Conservation (phyloP, 2,888 invertebrate genomes). For the Sylvicola cinctus region DNA sequence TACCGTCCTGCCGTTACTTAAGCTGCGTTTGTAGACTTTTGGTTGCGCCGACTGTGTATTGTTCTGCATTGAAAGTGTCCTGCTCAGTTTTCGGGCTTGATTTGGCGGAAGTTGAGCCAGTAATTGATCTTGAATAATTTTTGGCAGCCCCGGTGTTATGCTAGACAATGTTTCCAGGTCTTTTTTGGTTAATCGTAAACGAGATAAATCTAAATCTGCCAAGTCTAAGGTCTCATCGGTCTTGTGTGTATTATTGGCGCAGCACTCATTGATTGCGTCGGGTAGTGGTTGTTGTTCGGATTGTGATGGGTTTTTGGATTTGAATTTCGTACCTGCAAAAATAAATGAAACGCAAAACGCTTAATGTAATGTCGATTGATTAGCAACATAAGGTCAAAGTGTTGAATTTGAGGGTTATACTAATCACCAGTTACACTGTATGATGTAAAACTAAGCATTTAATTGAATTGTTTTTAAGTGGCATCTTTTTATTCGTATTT, state of each 20-base stretch:
- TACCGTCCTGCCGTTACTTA: constrained; percentile 23
- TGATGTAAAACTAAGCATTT: too few species aligned
- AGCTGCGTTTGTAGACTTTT: constrained; percentile 22
- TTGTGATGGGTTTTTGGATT: constrained; percentile 2
- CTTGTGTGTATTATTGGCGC: not conserved
- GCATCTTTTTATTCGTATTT: too few species aligned
- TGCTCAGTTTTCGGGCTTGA: constrained; percentile 35
- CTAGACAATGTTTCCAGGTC: constrained; percentile 47
- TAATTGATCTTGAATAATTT: constrained; percentile 48
- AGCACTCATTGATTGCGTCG: constrained; percentile 1
- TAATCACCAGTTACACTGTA: too few species aligned
- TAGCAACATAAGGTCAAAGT: too few species aligned
- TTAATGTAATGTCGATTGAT: too few species aligned
- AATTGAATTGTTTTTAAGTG: too few species aligned
- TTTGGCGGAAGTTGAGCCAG: constrained; percentile 47
- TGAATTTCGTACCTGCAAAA: constrained; percentile 7
- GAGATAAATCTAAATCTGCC: constrained; percentile 43
- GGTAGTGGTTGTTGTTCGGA: constrained; percentile 2
- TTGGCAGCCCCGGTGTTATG: constrained; percentile 47
- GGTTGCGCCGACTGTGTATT: constrained; percentile 11
- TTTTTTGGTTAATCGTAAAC: constrained; percentile 44
- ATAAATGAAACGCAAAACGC: not conserved
- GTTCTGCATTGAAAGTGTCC: constrained; percentile 19
- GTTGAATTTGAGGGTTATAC: too few species aligned
- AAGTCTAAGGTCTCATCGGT: constrained; percentile 24